Percentiles rank a stretch among this genome's conserved stretches.
These are phyloP conservation scores for Eolophus roseicapilla DNA, from an alignment of 2,113 vertebrate genomes.

Conservation along the genomic window DNA sequence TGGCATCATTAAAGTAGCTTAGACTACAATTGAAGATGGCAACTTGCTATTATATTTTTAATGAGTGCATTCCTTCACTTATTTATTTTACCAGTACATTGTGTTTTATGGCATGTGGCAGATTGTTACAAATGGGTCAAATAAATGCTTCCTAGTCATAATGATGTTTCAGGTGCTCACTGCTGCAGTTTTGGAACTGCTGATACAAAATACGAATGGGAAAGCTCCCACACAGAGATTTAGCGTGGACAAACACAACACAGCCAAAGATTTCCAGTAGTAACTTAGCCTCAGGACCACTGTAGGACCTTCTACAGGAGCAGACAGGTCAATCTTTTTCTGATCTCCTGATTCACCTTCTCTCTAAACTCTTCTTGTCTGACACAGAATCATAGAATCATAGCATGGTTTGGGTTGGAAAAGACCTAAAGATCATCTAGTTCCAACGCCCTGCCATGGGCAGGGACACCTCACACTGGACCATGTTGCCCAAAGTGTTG, in stretches of 20 bases:
- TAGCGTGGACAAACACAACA: neutral
- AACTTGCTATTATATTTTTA: constrained; percentile 76
- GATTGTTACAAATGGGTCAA: constrained; percentile 74
- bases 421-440: neutral
- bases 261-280: neutral
- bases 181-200: constrained; percentile 17
- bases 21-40: constrained; percentile 70
- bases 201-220: neutral
- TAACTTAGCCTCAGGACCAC: neutral
- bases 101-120: constrained; percentile 69
- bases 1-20: constrained; percentile 71
- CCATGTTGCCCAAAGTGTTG: neutral
- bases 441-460: neutral
- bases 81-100: constrained; percentile 57
- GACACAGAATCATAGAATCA: neutral
- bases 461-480: neutral
- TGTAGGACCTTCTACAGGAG: neutral
- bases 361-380: neutral
- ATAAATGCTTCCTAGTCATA: constrained; percentile 63
- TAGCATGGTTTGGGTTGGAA: neutral
- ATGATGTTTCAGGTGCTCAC: constrained; percentile 60
- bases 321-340: neutral
- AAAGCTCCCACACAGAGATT: neutral
- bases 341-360: neutral
- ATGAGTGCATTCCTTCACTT: constrained; percentile 55